These are phyloP conservation scores for Ceratina australensis DNA, from an alignment of 1,140 invertebrate species.

Conservation along the genomic window DNA sequence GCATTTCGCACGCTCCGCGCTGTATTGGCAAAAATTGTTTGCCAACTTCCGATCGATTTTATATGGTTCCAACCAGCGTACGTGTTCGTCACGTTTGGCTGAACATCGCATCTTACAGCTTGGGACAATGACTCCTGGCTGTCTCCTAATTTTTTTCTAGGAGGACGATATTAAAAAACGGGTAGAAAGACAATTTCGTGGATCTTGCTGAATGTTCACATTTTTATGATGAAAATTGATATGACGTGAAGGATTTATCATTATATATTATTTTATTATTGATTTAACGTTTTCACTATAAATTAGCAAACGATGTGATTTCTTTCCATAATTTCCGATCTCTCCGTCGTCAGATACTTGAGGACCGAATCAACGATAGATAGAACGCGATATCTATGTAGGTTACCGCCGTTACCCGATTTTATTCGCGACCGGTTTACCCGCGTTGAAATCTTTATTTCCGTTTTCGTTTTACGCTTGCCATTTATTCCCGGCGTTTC, in stretches of 20 bases:
- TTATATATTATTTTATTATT: too few species aligned
- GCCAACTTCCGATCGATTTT: constrained; percentile 27
- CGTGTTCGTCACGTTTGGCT: background rate
- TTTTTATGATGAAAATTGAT: too few species aligned
- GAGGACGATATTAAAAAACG: too few species aligned
- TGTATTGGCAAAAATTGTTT: constrained; percentile 35
- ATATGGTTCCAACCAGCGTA: background rate
- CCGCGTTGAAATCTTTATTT: background rate
- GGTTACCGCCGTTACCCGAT: background rate
- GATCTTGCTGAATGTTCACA: too few species aligned
- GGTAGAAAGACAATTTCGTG: too few species aligned
- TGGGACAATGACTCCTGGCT: accelerated
- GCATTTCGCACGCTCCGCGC: constrained; percentile 4
- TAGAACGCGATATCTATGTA: background rate
- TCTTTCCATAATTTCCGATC: background rate
- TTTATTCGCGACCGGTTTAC: background rate
- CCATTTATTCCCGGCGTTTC: too few species aligned
- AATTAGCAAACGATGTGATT: background rate
- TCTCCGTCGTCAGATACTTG: too few species aligned
- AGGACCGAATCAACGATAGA: background rate
- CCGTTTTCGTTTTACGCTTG: background rate
- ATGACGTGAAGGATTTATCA: too few species aligned
- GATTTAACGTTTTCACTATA: too few species aligned
- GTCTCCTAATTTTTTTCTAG: too few species aligned
- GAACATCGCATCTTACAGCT: too few species aligned